Conservation (phyloP, 2,888 invertebrate species). For the Sinopyrophorus schimmeli region DNA sequence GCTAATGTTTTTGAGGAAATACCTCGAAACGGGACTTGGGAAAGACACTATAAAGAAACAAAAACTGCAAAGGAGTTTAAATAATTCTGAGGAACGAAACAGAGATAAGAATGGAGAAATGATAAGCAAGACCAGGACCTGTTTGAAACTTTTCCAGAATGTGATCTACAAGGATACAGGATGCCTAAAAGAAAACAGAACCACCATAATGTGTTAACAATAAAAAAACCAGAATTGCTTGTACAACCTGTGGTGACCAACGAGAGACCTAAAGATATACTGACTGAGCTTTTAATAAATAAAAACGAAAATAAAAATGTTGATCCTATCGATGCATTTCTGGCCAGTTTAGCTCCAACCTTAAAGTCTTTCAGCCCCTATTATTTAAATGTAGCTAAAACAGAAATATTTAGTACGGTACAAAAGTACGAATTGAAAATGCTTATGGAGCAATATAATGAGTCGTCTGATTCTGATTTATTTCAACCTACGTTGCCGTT, state of each 20-base stretch:
- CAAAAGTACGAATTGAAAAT: slow-evolving; percentile 32
- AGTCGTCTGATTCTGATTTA: background rate
- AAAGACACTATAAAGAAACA: too few species aligned
- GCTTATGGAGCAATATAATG: slow-evolving; percentile 17
- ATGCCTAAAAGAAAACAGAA: too few species aligned
- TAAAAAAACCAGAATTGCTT: too few species aligned
- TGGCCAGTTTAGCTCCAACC: slow-evolving; percentile 30
- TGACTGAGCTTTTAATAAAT: slow-evolving; percentile 17
- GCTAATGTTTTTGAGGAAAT: slow-evolving; percentile 14
- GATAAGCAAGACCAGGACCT: too few species aligned
- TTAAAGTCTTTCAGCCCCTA: slow-evolving; percentile 26
- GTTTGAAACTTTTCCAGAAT: too few species aligned
- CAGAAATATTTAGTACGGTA: slow-evolving; percentile 32
- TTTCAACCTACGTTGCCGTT: too few species aligned
- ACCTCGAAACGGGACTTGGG: too few species aligned
- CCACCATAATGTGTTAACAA: too few species aligned
- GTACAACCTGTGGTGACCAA: background rate
- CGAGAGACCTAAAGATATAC: background rate
- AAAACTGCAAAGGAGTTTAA: slow-evolving; percentile 7
- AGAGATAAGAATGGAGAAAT: slow-evolving; percentile 1
- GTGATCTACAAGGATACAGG: too few species aligned
- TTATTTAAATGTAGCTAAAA: slow-evolving; percentile 33
- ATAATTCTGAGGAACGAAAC: slow-evolving; percentile 4
- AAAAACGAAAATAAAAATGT: slow-evolving; percentile 8
- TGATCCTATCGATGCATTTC: slow-evolving; percentile 30